Evolutionary conservation across 1,140 invertebrate species (phyloP), one percentile per base, ranked within the genome.

Genomic region (Thaumatotibia leucotreta): DNA sequence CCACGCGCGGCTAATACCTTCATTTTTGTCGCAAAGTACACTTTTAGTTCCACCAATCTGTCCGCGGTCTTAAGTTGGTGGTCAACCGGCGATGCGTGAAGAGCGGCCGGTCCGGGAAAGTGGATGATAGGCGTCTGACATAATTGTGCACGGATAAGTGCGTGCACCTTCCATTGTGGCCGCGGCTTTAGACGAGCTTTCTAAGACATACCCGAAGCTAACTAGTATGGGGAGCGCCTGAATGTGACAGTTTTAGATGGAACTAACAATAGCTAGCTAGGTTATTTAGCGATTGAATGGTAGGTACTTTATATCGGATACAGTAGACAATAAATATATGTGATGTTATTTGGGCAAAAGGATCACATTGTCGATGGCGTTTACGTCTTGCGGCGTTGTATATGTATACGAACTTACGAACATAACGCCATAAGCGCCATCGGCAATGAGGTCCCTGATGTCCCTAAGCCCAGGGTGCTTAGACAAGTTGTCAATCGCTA

Each of bases 61-160:
- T 58, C 52, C 52, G 23, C 14, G 52, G 52, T 58, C n/a, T 58
- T 58, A 58, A 29, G n/a, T 27, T 27, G 27, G 52, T 27, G 52
- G 52, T 58, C 52, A 58, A 3, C n/a, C 52, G 23, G 29, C 64
- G 67, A 75, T 68, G 71, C 67, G 71, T 66, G 14, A 70, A 73
- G 64, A 63, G 63, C 23, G 22, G 35, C 64, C 24, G 23, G 50
- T 35, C 39, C 74, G 82, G 80, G 84, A 86, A 86, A 86, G 84
- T 82, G 73, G 62, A 74, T 83, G 84, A 86, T 83, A 74, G 84
- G 80, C 82, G 76, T 69, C 65, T 82, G 82, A 80, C 82, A 86
- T 84, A 86, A 86, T 84, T 86, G 84, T 69, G 72, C 83, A 82
- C 63, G 62, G 65, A 52, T 70, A 70, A 67, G 68, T 68, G 70